A percentile compares a stretch with the other conserved stretches of the same genome.
These are phyloP conservation scores for Eupsilia transversa DNA, from an alignment of 2,888 invertebrate genomes.

Conservation along the genomic window DNA sequence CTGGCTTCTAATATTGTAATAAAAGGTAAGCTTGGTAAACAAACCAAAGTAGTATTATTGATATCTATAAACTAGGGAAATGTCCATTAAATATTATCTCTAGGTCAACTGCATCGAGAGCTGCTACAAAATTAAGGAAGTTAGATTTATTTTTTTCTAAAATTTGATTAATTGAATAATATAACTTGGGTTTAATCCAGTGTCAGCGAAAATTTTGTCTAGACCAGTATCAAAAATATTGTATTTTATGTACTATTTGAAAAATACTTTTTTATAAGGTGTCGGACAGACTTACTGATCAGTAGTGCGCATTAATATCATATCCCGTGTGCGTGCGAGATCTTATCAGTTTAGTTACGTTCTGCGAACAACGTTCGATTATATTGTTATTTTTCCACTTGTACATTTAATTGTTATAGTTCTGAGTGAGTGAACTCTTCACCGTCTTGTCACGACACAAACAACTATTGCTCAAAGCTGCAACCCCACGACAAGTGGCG, in stretches of 20 bases:
- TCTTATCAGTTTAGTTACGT: conserved; percentile 31
- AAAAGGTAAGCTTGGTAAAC: conserved; percentile 18
- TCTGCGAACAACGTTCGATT: conserved; percentile 33
- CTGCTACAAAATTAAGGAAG: no score
- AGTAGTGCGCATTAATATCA: conserved; percentile 29
- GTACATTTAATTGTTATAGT: conserved; percentile 39
- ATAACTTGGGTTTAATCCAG: not conserved
- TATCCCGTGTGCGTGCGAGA: conserved; percentile 52
- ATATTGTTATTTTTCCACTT: conserved; percentile 53
- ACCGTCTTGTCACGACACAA: conserved; percentile 18
- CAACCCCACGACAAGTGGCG: conserved; percentile 8
- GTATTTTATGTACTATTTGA: conserved; percentile 34
- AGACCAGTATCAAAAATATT: conserved; percentile 50
- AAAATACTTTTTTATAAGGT: conserved; percentile 37
- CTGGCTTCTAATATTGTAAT: conserved; percentile 1
- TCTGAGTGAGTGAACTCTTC: conserved; percentile 12
- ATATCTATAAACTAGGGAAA: conserved; percentile 3
- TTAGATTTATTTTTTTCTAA: no score
- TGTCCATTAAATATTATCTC: conserved; percentile 8
- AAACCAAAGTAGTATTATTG: not conserved
- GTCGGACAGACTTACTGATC: not conserved
- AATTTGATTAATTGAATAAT: not conserved
- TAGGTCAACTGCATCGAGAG: not conserved
- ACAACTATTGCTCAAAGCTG: conserved; percentile 11
- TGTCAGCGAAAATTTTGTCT: not conserved